Evolutionary conservation across 2,888 invertebrate species (phyloP).

Genomic region (Caenorhabditis sulstoni): DNA sequence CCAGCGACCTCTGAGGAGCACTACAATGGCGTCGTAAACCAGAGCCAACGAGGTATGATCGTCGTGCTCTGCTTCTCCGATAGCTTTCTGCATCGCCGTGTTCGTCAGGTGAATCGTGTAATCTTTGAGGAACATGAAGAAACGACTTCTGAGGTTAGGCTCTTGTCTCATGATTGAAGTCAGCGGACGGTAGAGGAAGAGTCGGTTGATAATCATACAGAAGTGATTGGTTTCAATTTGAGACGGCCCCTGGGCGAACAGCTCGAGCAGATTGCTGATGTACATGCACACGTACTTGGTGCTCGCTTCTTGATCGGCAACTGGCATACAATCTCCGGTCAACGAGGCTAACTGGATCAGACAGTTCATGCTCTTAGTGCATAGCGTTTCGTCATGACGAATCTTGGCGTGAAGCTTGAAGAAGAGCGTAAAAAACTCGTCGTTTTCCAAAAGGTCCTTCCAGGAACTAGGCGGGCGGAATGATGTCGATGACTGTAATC

Average conservation of each 20-base stretch:
- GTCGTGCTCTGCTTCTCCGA: conserved; percentile 68
- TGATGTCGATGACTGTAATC: conserved; percentile 60
- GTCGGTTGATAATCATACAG: conserved; percentile 85
- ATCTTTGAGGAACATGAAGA: conserved; percentile 65
- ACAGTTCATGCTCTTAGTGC: conserved; percentile 89
- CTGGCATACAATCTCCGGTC: conserved; percentile 83
- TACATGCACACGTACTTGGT: conserved; percentile 56
- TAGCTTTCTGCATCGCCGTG: conserved; percentile 65
- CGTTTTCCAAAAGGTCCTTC: conserved; percentile 88
- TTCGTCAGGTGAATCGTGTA: conserved; percentile 66
- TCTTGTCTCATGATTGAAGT: conserved; percentile 83
- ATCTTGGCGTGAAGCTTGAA: conserved; percentile 90
- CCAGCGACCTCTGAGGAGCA: conserved; percentile 82
- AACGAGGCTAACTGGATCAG: conserved; percentile 88
- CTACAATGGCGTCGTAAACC: conserved; percentile 86
- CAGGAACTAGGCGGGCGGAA: conserved; percentile 85
- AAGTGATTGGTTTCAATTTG: conserved; percentile 86
- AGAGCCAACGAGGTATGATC: conserved; percentile 86
- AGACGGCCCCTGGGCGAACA: conserved; percentile 81
- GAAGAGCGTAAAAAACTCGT: conserved; percentile 87
- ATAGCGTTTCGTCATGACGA: conserved; percentile 86
- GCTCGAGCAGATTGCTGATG: conserved; percentile 56
- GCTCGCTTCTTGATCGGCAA: conserved; percentile 53
- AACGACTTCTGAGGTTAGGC: conserved; percentile 81
- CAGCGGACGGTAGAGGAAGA: conserved; percentile 84